phyloP scores from a whole-genome alignment of 2,113 vertebrate genomes.

The Phalacrocorax aristotelis region DNA sequence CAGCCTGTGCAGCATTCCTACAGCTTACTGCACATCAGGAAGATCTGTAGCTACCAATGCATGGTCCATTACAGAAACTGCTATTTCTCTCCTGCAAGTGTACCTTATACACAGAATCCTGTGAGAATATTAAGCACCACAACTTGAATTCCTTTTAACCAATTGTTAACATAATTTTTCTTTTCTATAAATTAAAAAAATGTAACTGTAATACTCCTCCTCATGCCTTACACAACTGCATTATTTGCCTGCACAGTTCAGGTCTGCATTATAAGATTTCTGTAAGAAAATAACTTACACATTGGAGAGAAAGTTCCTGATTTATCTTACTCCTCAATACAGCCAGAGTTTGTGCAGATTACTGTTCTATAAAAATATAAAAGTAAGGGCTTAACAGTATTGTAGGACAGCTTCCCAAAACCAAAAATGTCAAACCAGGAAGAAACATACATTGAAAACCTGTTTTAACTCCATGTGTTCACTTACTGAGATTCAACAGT shows the following conservation, averaged over 20 bases:
- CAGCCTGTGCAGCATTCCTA: not conserved
- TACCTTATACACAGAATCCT: not conserved
- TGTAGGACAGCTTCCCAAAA: not conserved
- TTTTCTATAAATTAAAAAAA: not conserved
- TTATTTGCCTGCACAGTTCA: not conserved
- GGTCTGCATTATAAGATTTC: not conserved
- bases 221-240: not conserved
- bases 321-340: not conserved
- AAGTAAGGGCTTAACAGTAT: not conserved
- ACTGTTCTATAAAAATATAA: not conserved
- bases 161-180: not conserved
- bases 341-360: not conserved
- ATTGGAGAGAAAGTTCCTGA: not conserved
- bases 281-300: not conserved
- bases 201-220: not conserved
- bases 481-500: not conserved
- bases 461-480: not conserved
- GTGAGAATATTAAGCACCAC: not conserved
- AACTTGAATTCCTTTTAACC: not conserved
- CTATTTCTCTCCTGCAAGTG: not conserved
- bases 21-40: not conserved
- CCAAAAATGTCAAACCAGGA: not conserved
- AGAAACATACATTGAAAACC: not conserved
- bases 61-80: not conserved
- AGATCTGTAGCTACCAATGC: not conserved